A percentile compares a stretch with the other conserved stretches of the same genome.
phyloP scores from a whole-genome alignment of 2,888 invertebrate species.

The Caenorhabditis sp. region DNA sequence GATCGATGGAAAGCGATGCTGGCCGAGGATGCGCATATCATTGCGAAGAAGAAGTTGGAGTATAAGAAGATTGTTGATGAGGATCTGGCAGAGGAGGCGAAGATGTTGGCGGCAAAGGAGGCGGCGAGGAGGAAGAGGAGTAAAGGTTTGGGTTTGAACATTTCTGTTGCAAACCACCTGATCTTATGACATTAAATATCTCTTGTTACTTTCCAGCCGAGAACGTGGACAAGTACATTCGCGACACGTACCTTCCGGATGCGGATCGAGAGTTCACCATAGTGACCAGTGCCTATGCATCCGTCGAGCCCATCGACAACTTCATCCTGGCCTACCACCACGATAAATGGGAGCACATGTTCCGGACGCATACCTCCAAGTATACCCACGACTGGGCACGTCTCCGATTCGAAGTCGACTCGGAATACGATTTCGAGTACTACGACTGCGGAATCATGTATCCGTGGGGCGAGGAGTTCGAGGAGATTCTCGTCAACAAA shows the following conservation, averaged over 20 bases:
- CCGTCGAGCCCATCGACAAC: conserved; percentile 34
- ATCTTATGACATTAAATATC: background rate
- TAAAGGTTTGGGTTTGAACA: background rate
- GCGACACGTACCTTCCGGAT: conserved; percentile 5
- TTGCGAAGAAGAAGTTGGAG: background rate
- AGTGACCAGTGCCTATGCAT: background rate
- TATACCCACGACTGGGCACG: conserved; percentile 33
- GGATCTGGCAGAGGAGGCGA: background rate
- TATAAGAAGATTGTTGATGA: background rate
- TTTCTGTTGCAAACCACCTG: no score
- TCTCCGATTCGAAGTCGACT: conserved; percentile 1
- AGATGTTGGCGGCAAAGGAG: background rate
- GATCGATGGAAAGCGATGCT: background rate
- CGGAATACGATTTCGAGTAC: conserved; percentile 13
- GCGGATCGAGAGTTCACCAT: conserved; percentile 1
- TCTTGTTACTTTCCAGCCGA: background rate
- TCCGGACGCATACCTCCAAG: conserved; percentile 7
- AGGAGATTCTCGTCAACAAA: background rate
- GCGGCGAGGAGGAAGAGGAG: conserved; percentile 5
- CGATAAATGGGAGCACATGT: conserved; percentile 26
- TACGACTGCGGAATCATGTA: conserved; percentile 25
- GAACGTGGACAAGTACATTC: conserved; percentile 22
- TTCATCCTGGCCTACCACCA: conserved; percentile 31
- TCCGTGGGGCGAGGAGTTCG: conserved; percentile 15
- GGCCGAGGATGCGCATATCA: background rate